Percentiles rank a stretch among this genome's conserved stretches.
phyloP scores from a whole-genome alignment of 30 jellyfish, hydroid and myxozoan genomes.

The Phacellophora camtschatica region DNA sequence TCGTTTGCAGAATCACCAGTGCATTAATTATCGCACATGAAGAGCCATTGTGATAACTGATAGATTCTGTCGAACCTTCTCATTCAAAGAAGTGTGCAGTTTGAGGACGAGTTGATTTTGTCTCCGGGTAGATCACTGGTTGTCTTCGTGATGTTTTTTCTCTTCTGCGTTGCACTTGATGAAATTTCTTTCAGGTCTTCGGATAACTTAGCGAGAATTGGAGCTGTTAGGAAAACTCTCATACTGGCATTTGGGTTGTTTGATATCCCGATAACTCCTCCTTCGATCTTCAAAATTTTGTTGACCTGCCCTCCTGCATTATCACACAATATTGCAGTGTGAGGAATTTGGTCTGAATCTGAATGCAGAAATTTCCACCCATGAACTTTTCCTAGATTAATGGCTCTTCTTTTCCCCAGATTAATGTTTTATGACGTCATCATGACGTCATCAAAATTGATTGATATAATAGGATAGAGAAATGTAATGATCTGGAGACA shows the following conservation, averaged over 20 bases:
- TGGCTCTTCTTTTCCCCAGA: constrained; percentile 14
- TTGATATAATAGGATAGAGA: too few relatives aligned
- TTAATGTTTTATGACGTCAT: too few relatives aligned
- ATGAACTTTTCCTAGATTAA: constrained; percentile 5
- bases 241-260: constrained; percentile 11
- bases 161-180: not conserved
- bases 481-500: too few relatives aligned
- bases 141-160: constrained; percentile 7
- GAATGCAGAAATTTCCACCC: constrained; percentile 31
- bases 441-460: too few relatives aligned
- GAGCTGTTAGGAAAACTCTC: constrained; percentile 26
- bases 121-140: not conserved
- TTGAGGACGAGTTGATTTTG: not conserved
- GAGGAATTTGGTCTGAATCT: not conserved
- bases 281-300: constrained; percentile 19
- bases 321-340: constrained; percentile 24
- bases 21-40: not conserved
- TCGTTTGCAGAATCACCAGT: not conserved
- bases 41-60: not conserved
- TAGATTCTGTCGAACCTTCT: too few relatives aligned
- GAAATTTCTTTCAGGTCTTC: constrained; percentile 12
- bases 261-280: constrained; percentile 26
- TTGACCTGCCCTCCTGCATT: constrained; percentile 48
- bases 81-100: too few relatives aligned
- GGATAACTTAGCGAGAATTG: not conserved